Conservation (phyloP, 2,113 vertebrate species). For the Pachypanchax playfairii region DNA sequence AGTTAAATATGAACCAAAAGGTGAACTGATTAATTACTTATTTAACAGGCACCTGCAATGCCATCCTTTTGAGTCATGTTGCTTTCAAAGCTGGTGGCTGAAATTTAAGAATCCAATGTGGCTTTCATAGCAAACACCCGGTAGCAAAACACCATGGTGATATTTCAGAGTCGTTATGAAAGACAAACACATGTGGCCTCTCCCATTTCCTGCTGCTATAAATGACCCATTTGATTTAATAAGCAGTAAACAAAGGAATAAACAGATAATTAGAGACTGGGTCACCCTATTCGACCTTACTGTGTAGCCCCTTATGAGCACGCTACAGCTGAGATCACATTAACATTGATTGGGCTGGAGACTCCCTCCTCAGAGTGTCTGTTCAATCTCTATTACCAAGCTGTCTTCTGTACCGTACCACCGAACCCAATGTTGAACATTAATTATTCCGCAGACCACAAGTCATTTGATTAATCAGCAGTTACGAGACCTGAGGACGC, state of each 20-base stretch:
- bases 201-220: constrained; percentile 3
- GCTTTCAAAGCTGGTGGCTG: neutral
- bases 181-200: constrained; percentile 1
- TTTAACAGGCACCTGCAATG: neutral
- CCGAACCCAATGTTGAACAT: constrained; percentile 83
- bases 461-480: constrained; percentile 91
- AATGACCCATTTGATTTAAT: constrained; percentile 35
- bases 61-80: neutral
- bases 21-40: neutral
- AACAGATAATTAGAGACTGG: constrained; percentile 48
- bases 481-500: constrained; percentile 76
- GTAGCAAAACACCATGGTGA: constrained; percentile 6
- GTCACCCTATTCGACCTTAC: constrained; percentile 71
- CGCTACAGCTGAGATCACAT: constrained; percentile 74
- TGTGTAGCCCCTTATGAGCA: constrained; percentile 58
- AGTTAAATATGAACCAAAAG: neutral
- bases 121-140: constrained; percentile 1
- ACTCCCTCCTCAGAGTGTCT: constrained; percentile 54
- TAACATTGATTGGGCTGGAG: constrained; percentile 79
- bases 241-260: constrained; percentile 63
- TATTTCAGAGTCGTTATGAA: constrained; percentile 24
- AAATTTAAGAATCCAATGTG: constrained; percentile 1
- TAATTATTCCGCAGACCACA: constrained; percentile 84
- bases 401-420: constrained; percentile 74
- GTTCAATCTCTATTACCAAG: constrained; percentile 64